phyloP scores from a whole-genome alignment of 2,113 vertebrate species.

The Pygoscelis adeliae region DNA sequence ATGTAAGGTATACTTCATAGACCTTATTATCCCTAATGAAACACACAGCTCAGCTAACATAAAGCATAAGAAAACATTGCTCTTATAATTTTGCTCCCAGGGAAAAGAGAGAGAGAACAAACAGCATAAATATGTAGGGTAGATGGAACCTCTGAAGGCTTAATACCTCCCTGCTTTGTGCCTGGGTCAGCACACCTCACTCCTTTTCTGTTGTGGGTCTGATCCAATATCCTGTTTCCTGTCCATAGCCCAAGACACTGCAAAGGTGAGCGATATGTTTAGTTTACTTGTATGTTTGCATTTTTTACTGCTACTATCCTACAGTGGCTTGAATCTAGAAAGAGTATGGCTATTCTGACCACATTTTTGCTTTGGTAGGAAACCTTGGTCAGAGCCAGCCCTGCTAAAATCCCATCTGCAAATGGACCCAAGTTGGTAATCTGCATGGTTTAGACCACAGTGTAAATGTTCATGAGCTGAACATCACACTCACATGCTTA shows the following conservation, averaged over 20 bases:
- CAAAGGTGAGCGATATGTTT: background rate
- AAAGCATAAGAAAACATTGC: background rate
- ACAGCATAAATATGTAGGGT: background rate
- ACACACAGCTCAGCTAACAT: background rate
- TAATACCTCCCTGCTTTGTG: background rate
- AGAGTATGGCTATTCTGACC: background rate
- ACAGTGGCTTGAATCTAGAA: background rate
- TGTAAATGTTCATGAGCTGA: background rate
- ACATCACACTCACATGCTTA: background rate
- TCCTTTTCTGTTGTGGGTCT: background rate
- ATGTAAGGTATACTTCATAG: background rate
- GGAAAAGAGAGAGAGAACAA: background rate
- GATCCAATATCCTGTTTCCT: background rate
- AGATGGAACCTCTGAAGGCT: background rate
- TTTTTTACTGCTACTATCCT: background rate
- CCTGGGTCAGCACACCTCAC: background rate
- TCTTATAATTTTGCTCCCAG: background rate
- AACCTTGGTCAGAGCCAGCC: background rate
- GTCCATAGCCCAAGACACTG: background rate
- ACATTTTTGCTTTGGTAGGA: background rate
- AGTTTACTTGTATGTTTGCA: background rate
- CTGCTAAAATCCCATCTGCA: background rate
- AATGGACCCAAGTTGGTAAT: background rate
- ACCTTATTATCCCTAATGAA: constrained; percentile 25
- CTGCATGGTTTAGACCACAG: background rate